These are phyloP conservation scores for Grammomys surdaster DNA, from an alignment of 2,113 vertebrate species.

Conservation along the genomic window DNA sequence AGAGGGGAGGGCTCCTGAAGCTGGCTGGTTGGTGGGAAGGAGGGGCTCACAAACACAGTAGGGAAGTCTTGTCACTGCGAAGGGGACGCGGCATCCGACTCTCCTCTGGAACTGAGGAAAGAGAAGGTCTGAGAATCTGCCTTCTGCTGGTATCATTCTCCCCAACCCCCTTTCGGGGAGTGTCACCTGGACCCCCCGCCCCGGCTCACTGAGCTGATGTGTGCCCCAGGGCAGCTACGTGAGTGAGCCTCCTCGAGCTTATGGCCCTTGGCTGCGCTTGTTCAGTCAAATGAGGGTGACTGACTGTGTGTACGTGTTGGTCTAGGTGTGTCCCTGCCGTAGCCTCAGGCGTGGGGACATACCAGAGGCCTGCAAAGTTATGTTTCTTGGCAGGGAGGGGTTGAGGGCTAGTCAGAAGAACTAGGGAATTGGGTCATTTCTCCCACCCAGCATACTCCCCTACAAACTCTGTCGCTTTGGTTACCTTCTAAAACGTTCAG, in stretches of 20 bases:
- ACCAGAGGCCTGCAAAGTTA: background rate
- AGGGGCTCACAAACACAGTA: conserved; percentile 76
- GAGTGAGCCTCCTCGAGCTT: background rate
- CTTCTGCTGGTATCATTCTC: background rate
- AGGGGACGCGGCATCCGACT: conserved; percentile 81
- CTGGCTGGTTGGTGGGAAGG: conserved; percentile 72
- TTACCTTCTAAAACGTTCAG: conserved; percentile 80
- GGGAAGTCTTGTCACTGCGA: conserved; percentile 80
- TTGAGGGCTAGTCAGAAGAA: background rate
- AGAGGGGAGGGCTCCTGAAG: conserved; percentile 77
- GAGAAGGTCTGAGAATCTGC: conserved; percentile 56
- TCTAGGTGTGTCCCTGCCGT: background rate
- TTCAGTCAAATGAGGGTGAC: background rate
- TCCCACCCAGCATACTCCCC: background rate
- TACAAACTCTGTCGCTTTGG: background rate
- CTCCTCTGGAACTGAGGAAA: conserved; percentile 72
- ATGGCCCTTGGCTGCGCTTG: background rate
- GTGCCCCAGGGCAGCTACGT: background rate
- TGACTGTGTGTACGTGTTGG: background rate
- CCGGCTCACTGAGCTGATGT: background rate
- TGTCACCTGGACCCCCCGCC: background rate
- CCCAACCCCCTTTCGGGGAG: background rate
- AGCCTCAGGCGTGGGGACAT: background rate
- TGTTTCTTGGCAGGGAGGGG: background rate
- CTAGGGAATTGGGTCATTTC: background rate